These are phyloP conservation scores for Caenorhabditis inopinata DNA, from an alignment of 1,140 invertebrate genomes.

Conservation along the genomic window DNA sequence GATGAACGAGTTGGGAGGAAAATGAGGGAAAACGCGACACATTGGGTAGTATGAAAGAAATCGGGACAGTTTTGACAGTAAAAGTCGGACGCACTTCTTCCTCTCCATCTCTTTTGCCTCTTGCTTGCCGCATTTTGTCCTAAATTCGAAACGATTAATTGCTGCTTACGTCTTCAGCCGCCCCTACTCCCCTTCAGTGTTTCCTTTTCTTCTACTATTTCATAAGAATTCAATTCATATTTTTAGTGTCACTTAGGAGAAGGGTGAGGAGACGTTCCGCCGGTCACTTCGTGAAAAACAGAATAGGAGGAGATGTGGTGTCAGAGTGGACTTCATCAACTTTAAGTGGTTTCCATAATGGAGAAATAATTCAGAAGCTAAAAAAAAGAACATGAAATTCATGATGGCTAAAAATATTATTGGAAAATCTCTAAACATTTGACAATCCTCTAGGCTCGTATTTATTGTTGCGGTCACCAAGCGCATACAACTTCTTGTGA, in stretches of 20 bases:
- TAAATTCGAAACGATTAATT: slow-evolving; percentile 26
- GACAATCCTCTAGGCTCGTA: too few species aligned
- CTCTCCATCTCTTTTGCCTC: background rate
- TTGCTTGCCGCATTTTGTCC: slow-evolving; percentile 20
- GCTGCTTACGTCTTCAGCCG: slow-evolving; percentile 28
- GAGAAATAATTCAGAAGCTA: too few species aligned
- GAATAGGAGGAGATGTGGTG: too few species aligned
- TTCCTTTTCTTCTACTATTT: background rate
- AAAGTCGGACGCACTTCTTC: slow-evolving; percentile 31
- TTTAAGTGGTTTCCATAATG: too few species aligned
- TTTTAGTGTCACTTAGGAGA: slow-evolving; percentile 23
- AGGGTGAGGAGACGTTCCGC: background rate
- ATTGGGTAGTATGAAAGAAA: background rate
- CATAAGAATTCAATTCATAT: slow-evolving; percentile 24
- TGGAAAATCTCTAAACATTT: too few species aligned
- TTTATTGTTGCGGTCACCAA: too few species aligned
- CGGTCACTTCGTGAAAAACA: too few species aligned
- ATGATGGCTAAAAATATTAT: too few species aligned
- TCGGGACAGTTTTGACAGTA: slow-evolving; percentile 33
- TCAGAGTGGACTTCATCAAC: too few species aligned
- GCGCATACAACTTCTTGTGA: too few species aligned
- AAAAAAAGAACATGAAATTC: too few species aligned
- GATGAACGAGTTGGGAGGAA: background rate
- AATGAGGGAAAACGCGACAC: background rate
- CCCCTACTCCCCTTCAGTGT: background rate